Evolutionary conservation across 37 sponge, comb jelly and placozoan species (phyloP).

Genomic region (Beroe ovata): DNA sequence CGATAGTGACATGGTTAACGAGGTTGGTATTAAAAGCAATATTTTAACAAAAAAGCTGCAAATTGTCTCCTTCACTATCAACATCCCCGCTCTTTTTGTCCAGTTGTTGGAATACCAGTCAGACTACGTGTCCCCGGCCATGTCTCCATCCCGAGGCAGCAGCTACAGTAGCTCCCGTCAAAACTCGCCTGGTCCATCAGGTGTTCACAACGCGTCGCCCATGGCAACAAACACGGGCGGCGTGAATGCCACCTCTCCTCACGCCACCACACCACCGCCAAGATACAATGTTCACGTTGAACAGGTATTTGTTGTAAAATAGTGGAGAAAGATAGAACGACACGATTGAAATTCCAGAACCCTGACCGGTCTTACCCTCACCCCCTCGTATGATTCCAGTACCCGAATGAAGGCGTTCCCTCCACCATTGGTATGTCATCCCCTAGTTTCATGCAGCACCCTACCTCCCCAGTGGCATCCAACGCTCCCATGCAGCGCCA

Average conservation of each 20-base stretch:
- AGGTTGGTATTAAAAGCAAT: background rate
- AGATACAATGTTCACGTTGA: conserved; percentile 34
- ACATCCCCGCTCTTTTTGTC: too few relatives aligned
- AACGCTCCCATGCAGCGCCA: conserved; percentile 7
- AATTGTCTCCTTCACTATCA: too few relatives aligned
- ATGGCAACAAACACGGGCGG: background rate
- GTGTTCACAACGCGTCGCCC: background rate
- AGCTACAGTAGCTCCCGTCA: conserved; percentile 31
- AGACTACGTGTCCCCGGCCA: conserved; percentile 29
- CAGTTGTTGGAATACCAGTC: conserved; percentile 41
- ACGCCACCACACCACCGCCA: background rate
- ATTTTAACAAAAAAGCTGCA: too few relatives aligned
- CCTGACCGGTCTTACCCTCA: background rate
- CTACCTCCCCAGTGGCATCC: conserved; percentile 3
- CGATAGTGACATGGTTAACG: conserved; percentile 2
- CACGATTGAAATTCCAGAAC: background rate
- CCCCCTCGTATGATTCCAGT: conserved; percentile 3
- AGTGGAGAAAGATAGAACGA: background rate
- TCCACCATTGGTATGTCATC: conserved; percentile 47
- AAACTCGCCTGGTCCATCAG: conserved; percentile 35
- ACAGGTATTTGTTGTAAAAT: background rate
- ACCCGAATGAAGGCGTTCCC: conserved; percentile 26
- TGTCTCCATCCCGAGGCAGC: conserved; percentile 29
- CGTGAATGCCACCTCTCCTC: background rate
- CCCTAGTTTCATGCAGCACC: conserved; percentile 64